phyloP scores from a whole-genome alignment of 2,888 invertebrate genomes.

The Lutraria lutraria region DNA sequence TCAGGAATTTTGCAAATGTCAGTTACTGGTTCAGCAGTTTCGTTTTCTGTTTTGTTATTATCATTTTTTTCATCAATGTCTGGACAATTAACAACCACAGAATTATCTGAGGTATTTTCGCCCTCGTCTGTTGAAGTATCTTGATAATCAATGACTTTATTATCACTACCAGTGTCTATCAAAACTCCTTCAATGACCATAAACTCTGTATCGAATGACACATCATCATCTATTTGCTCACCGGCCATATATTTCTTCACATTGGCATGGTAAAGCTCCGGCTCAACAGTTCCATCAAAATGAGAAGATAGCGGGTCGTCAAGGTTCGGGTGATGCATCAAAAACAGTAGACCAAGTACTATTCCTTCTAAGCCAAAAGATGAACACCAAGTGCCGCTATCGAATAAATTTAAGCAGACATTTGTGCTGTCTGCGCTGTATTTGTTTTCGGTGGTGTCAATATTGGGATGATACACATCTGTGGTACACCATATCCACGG shows the following conservation, averaged over 20 bases:
- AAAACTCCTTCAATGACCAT: constrained; percentile 37
- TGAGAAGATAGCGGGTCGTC: constrained; percentile 45
- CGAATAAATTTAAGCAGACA: constrained; percentile 62
- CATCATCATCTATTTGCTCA: constrained; percentile 43
- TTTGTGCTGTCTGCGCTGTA: constrained; percentile 35
- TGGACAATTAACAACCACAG: neutral
- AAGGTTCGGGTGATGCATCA: constrained; percentile 57
- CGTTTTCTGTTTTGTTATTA: neutral
- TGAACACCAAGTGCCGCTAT: constrained; percentile 42
- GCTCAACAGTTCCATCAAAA: constrained; percentile 30
- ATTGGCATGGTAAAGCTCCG: constrained; percentile 41
- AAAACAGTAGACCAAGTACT: constrained; percentile 50
- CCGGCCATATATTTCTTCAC: constrained; percentile 57
- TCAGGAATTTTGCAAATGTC: neutral
- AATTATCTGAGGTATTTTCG: neutral
- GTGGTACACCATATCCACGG: constrained; percentile 57
- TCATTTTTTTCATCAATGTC: neutral
- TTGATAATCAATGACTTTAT: neutral
- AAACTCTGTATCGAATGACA: constrained; percentile 39
- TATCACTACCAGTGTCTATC: neutral
- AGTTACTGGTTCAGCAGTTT: neutral
- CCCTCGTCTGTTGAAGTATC: neutral
- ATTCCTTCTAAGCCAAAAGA: constrained; percentile 46
- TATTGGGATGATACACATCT: constrained; percentile 64
- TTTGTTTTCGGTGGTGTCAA: constrained; percentile 37